Percentiles rank a stretch among this genome's conserved stretches.
phyloP scores from a whole-genome alignment of 2,888 invertebrate genomes.

The Masnerella sp. region DNA sequence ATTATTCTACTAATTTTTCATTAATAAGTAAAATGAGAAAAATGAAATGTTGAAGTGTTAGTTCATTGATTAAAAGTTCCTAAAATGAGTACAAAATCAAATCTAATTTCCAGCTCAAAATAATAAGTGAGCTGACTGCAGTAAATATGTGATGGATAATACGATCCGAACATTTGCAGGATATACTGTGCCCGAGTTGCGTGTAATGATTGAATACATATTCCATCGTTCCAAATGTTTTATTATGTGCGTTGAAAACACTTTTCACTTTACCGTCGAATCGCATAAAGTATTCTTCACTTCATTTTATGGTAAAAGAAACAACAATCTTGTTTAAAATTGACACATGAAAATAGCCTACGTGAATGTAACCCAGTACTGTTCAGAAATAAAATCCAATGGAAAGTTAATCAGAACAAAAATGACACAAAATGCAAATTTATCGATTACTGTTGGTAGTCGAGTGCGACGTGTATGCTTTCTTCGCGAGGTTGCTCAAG shows the following conservation, averaged over 20 bases:
- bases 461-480: constrained; percentile 54
- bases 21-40: too few relatives aligned
- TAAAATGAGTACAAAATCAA: too few relatives aligned
- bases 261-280: constrained; percentile 27
- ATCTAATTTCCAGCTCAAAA: too few relatives aligned
- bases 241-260: constrained; percentile 16
- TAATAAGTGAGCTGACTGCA: too few relatives aligned
- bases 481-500: constrained; percentile 52
- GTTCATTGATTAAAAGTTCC: too few relatives aligned
- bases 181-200: too few relatives aligned
- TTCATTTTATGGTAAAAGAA: constrained; percentile 13
- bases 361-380: constrained; percentile 23
- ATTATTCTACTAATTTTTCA: too few relatives aligned
- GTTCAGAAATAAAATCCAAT: constrained; percentile 41
- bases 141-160: too few relatives aligned
- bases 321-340: constrained; percentile 26
- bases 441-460: constrained; percentile 56
- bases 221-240: constrained; percentile 31
- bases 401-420: constrained; percentile 57
- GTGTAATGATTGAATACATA: constrained; percentile 15
- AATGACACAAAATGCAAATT: constrained; percentile 56
- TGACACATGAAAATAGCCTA: constrained; percentile 43
- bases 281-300: constrained; percentile 21
- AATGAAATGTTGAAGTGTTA: too few relatives aligned
- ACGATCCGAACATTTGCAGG: too few relatives aligned